Percentiles rank a stretch among this genome's conserved stretches.
Evolutionary conservation across 2,797 vertebrate genomes (phyloP).

Genomic region (Adrianichthys oophorus): DNA sequence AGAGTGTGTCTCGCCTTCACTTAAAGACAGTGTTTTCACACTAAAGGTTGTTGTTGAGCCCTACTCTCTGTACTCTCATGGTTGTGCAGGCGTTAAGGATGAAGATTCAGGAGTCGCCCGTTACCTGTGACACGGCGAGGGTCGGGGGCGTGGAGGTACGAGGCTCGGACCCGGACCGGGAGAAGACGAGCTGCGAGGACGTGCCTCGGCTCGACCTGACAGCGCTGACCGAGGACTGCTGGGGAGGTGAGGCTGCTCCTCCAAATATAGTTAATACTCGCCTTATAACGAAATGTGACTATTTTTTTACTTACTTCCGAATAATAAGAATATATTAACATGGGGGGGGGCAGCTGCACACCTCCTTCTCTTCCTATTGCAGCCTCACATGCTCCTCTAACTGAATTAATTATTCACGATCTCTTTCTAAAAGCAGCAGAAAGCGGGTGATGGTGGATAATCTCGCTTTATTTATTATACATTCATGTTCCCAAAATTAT

Average conservation of each 20-base stretch:
- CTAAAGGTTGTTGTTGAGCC: constrained; percentile 56
- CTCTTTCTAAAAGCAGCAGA: constrained; percentile 31
- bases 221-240: constrained; percentile 84
- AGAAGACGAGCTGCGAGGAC: constrained; percentile 80
- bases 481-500: too few species aligned
- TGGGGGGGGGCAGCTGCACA: constrained; percentile 63
- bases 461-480: constrained; percentile 6
- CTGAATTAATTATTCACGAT: constrained; percentile 39
- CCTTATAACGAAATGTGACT: background rate
- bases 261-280: background rate
- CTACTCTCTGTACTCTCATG: constrained; percentile 60
- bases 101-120: constrained; percentile 94
- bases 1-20: constrained; percentile 57
- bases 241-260: constrained; percentile 88
- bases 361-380: constrained; percentile 48
- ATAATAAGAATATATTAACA: constrained; percentile 3
- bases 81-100: constrained; percentile 84
- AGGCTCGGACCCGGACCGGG: constrained; percentile 75
- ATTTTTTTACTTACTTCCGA: background rate
- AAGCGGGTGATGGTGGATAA: constrained; percentile 4
- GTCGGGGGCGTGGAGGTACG: constrained; percentile 59
- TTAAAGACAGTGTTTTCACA: constrained; percentile 70
- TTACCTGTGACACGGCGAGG: constrained; percentile 77
- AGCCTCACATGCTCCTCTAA: constrained; percentile 29
- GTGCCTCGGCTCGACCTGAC: constrained; percentile 88